A percentile compares a stretch with the other conserved stretches of the same genome.
These are phyloP conservation scores for Macrophya annulata DNA, from an alignment of 2,888 invertebrate species.

Conservation along the genomic window DNA sequence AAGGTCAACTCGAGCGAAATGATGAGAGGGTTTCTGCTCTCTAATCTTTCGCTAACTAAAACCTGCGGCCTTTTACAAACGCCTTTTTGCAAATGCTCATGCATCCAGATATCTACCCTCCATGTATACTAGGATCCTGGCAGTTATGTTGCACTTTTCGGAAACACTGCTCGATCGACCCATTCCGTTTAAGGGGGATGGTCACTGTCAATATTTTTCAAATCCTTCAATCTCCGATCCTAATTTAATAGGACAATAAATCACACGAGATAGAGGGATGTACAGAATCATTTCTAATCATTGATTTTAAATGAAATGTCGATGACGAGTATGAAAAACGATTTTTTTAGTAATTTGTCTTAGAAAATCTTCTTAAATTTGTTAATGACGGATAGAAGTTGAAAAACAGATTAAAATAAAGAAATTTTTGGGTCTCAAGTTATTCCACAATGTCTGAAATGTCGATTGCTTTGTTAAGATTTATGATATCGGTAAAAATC, in stretches of 20 bases:
- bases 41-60: slow-evolving; percentile 50
- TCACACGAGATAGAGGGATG: not conserved
- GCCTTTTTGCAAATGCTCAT: slow-evolving; percentile 31
- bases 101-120: slow-evolving; percentile 10
- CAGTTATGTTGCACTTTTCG: slow-evolving; percentile 22
- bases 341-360: not conserved
- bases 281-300: not conserved
- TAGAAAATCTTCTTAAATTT: not conserved
- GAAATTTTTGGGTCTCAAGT: not conserved
- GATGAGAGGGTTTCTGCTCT: slow-evolving; percentile 47
- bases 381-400: not conserved
- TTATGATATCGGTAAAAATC: not conserved
- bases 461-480: not conserved
- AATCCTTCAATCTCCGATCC: not conserved
- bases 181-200: not conserved
- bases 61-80: slow-evolving; percentile 40
- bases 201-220: not conserved
- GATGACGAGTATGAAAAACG: not conserved
- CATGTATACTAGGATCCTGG: not conserved
- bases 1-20: slow-evolving; percentile 56
- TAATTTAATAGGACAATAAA: not conserved
- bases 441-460: not conserved
- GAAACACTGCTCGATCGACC: not conserved
- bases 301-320: not conserved
- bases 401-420: not conserved